Evolutionary conservation across 2,797 vertebrate genomes (phyloP).

Genomic region (Novumbra hubbsi): DNA sequence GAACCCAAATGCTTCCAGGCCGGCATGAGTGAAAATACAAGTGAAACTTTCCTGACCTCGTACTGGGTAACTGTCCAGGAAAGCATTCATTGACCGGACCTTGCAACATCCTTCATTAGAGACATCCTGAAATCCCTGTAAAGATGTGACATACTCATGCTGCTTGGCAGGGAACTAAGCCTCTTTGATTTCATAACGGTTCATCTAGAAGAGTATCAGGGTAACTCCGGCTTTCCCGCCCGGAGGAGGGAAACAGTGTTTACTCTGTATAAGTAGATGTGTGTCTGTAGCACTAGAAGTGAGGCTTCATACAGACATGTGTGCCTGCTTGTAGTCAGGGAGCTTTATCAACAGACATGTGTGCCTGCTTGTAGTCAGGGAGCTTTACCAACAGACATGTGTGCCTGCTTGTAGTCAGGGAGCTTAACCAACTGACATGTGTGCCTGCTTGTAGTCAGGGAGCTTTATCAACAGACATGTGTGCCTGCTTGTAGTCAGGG

Average conservation of each 20-base stretch:
- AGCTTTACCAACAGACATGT: conserved; percentile 47
- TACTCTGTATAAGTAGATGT: conserved; percentile 44
- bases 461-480: conserved; percentile 38
- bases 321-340: conserved; percentile 43
- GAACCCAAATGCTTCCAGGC: too few species aligned
- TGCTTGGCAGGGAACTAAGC: neutral
- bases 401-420: conserved; percentile 43
- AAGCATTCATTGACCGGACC: too few species aligned
- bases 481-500: conserved; percentile 35
- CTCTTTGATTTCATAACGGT: neutral
- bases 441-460: conserved; percentile 38
- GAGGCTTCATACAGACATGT: conserved; percentile 58
- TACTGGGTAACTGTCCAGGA: too few species aligned
- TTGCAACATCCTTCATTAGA: too few species aligned
- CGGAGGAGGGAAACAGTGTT: conserved; percentile 24
- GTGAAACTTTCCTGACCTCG: too few species aligned
- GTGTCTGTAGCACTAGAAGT: conserved; percentile 48
- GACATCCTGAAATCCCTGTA: too few species aligned
- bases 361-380: conserved; percentile 43
- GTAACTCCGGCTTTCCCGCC: conserved; percentile 4
- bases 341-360: conserved; percentile 47
- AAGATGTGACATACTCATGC: neutral
- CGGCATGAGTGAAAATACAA: too few species aligned
- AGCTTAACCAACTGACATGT: conserved; percentile 38
- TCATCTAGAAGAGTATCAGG: neutral